phyloP scores from a whole-genome alignment of 2,888 invertebrate species.

The Troides oblongomaculatus region DNA sequence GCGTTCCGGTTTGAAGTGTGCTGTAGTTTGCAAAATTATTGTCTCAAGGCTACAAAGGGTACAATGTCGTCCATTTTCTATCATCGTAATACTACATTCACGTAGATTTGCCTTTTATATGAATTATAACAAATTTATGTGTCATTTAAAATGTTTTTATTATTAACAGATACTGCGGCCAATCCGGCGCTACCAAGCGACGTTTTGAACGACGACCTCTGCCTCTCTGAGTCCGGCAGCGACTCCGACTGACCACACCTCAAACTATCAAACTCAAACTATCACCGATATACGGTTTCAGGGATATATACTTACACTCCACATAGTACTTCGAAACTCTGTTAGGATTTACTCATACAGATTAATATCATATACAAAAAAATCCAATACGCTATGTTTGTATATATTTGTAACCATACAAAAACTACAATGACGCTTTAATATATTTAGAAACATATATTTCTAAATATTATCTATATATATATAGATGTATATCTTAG shows the following conservation, averaged over 20 bases:
- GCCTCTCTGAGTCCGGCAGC: conserved; percentile 92
- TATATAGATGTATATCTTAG: conserved; percentile 12
- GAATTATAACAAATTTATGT: too few relatives aligned
- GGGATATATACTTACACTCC: conserved; percentile 29
- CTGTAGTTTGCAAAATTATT: too few relatives aligned
- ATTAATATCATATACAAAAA: too few relatives aligned
- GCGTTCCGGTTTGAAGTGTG: too few relatives aligned
- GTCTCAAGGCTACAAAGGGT: too few relatives aligned
- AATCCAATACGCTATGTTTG: too few relatives aligned
- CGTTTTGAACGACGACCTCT: conserved; percentile 90
- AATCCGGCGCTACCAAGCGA: conserved; percentile 79
- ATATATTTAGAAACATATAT: not conserved
- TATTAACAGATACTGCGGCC: conserved; percentile 44
- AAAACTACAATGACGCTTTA: conserved; percentile 17
- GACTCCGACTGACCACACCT: conserved; percentile 83
- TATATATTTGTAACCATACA: not conserved
- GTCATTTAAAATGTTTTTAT: too few relatives aligned
- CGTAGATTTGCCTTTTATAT: too few relatives aligned
- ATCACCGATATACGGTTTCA: conserved; percentile 36
- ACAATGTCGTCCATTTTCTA: too few relatives aligned
- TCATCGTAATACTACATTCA: too few relatives aligned
- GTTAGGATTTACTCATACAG: too few relatives aligned
- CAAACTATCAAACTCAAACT: conserved; percentile 37
- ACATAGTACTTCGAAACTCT: not conserved
- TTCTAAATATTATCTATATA: not conserved